These are phyloP conservation scores for Phortica magna DNA, from an alignment of 2,888 invertebrate species.

Conservation along the genomic window DNA sequence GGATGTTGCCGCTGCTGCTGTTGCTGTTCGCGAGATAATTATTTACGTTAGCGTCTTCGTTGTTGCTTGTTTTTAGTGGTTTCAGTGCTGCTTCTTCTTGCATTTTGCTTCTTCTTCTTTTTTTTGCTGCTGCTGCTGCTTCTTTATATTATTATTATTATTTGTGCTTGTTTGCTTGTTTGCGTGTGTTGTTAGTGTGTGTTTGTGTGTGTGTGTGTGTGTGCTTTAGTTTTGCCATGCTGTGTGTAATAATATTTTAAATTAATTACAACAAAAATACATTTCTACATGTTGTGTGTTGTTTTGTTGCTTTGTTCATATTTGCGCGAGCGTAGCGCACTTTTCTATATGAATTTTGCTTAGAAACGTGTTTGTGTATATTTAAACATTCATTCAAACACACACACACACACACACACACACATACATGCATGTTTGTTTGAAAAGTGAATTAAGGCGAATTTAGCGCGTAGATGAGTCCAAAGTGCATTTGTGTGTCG, in stretches of 20 bases:
- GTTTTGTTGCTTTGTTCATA: slow-evolving; percentile 22
- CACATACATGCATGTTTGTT: slow-evolving; percentile 55
- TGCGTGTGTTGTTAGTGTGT: slow-evolving; percentile 18
- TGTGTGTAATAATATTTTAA: slow-evolving; percentile 73
- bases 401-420: background rate
- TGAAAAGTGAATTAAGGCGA: slow-evolving; percentile 74
- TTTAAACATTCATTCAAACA: background rate
- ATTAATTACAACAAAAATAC: slow-evolving; percentile 74
- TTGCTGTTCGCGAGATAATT: slow-evolving; percentile 50
- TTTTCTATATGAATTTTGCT: slow-evolving; percentile 17
- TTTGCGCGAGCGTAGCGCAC: slow-evolving; percentile 29
- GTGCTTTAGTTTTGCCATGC: slow-evolving; percentile 7
- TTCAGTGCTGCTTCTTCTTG: background rate
- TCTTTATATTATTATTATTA: background rate
- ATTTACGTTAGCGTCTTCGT: slow-evolving; percentile 49
- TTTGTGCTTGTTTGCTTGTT: background rate
- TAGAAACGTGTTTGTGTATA: slow-evolving; percentile 18
- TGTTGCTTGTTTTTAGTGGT: background rate
- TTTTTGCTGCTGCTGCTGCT: background rate
- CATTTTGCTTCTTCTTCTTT: slow-evolving; percentile 7
- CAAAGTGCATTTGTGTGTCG: slow-evolving; percentile 69
- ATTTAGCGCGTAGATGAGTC: slow-evolving; percentile 64
- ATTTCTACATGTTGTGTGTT: slow-evolving; percentile 40
- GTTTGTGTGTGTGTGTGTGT: slow-evolving; percentile 34
- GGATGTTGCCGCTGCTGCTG: slow-evolving; percentile 29